phyloP scores from a whole-genome alignment of 2,888 invertebrate genomes.

The Drosophila cognata region DNA sequence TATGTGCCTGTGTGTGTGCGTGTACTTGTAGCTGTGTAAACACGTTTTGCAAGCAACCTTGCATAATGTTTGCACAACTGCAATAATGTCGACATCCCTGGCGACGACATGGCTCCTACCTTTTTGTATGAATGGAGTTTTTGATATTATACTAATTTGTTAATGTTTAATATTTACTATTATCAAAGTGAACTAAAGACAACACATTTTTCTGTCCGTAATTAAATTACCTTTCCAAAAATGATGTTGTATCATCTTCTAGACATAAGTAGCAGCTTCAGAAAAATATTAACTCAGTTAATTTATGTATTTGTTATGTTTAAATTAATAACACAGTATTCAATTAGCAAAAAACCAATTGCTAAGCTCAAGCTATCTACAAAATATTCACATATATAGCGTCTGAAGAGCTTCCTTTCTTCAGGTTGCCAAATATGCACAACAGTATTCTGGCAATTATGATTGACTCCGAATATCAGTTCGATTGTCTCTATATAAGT shows the following conservation, averaged over 20 bases:
- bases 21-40: slow-evolving; percentile 25
- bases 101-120: slow-evolving; percentile 33
- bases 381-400: neutral
- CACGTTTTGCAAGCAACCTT: slow-evolving; percentile 9
- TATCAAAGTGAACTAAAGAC: neutral
- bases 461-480: neutral
- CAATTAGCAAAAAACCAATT: neutral
- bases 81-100: slow-evolving; percentile 35
- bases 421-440: neutral
- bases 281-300: neutral
- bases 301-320: neutral
- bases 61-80: slow-evolving; percentile 27
- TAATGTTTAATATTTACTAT: neutral
- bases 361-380: neutral
- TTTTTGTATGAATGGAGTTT: slow-evolving; percentile 2
- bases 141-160: slow-evolving; percentile 3
- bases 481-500: neutral
- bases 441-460: neutral
- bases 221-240: neutral
- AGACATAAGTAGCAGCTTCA: neutral
- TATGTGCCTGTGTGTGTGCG: slow-evolving; percentile 1
- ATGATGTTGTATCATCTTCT: neutral
- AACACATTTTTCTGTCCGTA: neutral
- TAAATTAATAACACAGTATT: neutral
- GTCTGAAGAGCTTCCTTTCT: neutral